phyloP scores from a whole-genome alignment of 2,888 invertebrate genomes.

The Scelioninae gen. 1 region DNA sequence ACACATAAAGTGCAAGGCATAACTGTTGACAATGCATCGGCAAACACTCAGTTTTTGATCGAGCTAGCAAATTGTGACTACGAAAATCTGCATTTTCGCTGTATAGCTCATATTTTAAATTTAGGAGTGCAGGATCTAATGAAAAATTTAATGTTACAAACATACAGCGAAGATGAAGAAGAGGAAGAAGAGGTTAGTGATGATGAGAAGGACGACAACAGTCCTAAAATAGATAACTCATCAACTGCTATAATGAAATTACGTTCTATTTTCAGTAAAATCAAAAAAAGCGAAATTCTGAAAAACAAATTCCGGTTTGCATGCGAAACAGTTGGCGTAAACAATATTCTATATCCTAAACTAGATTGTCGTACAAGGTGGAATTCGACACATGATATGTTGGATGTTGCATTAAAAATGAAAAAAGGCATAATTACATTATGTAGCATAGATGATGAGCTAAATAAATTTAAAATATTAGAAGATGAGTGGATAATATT shows the following conservation, averaged over 20 bases:
- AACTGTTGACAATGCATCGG: conserved; percentile 31
- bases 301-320: conserved; percentile 58
- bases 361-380: conserved; percentile 63
- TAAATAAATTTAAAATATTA: conserved; percentile 15
- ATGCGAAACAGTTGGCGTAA: conserved; percentile 53
- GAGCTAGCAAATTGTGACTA: conserved; percentile 48
- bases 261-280: conserved; percentile 51
- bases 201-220: neutral
- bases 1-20: conserved; percentile 20
- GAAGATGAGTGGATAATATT: conserved; percentile 55
- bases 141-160: conserved; percentile 10
- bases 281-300: conserved; percentile 60
- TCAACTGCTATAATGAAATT: conserved; percentile 58
- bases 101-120: conserved; percentile 75
- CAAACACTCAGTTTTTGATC: conserved; percentile 22
- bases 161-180: neutral
- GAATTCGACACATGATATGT: conserved; percentile 65
- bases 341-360: conserved; percentile 31
- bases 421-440: conserved; percentile 32
- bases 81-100: conserved; percentile 74
- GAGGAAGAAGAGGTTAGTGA: conserved; percentile 1
- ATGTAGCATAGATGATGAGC: neutral
- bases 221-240: conserved; percentile 12
- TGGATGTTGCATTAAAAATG: conserved; percentile 54
- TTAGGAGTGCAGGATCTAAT: conserved; percentile 73